Evolutionary conservation across 2,113 vertebrate genomes (phyloP).

Genomic region (Aix galericulata): DNA sequence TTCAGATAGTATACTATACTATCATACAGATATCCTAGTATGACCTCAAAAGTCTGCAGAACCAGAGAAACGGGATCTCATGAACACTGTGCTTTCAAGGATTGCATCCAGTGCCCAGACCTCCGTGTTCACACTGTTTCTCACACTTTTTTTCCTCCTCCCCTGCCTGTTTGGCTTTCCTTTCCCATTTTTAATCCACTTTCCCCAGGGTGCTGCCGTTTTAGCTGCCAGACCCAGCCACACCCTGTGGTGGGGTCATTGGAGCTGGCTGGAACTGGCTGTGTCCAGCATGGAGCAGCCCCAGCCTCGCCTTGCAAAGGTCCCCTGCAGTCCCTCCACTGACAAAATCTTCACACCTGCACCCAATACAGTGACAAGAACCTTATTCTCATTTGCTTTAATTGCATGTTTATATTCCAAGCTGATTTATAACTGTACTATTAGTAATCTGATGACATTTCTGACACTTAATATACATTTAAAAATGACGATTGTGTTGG

Average conservation of each 20-base stretch:
- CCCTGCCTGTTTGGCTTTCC: neutral
- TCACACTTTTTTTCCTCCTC: accelerated
- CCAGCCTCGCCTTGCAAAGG: neutral
- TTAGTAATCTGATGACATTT: neutral
- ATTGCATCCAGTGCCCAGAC: neutral
- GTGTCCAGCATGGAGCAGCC: accelerated
- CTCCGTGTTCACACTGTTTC: neutral
- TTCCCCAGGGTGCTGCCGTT: accelerated
- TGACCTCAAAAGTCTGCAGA: neutral
- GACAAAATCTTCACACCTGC: neutral
- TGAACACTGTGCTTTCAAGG: neutral
- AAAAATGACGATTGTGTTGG: neutral
- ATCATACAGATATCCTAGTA: neutral
- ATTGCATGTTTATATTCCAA: neutral
- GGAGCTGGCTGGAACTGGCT: accelerated
- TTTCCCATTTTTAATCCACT: neutral
- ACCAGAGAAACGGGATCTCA: neutral
- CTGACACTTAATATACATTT: neutral
- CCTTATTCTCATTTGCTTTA: neutral
- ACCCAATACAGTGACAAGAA: neutral
- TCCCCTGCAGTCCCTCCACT: accelerated
- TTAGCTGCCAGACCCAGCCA: accelerated
- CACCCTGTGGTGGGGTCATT: accelerated
- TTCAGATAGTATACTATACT: no score
- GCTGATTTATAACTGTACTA: neutral